Evolutionary conservation across 2,797 vertebrate genomes (phyloP).

Genomic region (Peromyscus nudipes): DNA sequence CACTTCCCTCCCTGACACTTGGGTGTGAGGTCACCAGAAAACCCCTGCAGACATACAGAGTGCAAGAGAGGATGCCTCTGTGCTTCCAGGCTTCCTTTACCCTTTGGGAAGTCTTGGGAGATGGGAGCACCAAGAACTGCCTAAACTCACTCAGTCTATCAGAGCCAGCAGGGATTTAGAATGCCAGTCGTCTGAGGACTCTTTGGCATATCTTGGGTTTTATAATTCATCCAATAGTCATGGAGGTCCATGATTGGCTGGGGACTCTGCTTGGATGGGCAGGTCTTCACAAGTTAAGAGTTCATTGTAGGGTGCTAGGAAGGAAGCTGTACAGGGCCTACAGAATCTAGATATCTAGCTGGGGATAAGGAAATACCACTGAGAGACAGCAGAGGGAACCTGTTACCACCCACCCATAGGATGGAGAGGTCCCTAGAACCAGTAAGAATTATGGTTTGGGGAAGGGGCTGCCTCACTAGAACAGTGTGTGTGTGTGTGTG

Average conservation of each 20-base stretch:
- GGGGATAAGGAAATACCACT: neutral
- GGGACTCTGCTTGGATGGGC: neutral
- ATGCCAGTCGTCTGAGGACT: neutral
- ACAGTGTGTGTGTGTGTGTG: neutral
- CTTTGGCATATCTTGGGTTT: neutral
- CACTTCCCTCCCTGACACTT: neutral
- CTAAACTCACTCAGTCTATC: neutral
- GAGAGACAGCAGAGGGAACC: neutral
- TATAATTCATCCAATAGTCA: neutral
- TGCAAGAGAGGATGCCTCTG: neutral
- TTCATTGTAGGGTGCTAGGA: neutral
- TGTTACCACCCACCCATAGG: neutral
- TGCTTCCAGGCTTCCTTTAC: neutral
- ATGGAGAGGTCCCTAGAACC: neutral
- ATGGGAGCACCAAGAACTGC: neutral
- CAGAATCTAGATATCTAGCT: neutral
- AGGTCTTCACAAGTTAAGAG: neutral
- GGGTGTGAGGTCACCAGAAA: neutral
- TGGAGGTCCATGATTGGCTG: neutral
- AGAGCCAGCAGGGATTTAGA: neutral
- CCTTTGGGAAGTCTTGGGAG: neutral
- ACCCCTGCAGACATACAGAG: accelerated
- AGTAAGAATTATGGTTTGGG: neutral
- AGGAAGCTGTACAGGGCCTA: neutral
- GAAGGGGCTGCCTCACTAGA: neutral